phyloP scores from a whole-genome alignment of 2,888 invertebrate genomes.

The Platycheirus albimanus region DNA sequence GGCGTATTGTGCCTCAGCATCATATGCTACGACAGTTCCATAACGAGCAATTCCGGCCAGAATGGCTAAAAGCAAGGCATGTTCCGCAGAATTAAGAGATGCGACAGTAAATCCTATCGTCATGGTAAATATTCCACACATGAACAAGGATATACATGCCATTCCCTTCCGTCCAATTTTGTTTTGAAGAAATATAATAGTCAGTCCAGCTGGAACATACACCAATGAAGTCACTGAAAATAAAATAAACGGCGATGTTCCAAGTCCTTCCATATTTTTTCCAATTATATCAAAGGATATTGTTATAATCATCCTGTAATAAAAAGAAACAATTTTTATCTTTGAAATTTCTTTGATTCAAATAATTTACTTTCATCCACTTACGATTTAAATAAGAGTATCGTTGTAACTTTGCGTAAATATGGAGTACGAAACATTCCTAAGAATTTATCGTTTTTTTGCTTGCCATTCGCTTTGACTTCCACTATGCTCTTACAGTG shows the following conservation, averaged over 20 bases:
- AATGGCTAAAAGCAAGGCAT: constrained; percentile 81
- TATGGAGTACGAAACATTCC: constrained; percentile 84
- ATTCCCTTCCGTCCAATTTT: constrained; percentile 83
- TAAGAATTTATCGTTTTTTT: constrained; percentile 80
- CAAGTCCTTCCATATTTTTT: constrained; percentile 84
- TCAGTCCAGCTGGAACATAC: constrained; percentile 83
- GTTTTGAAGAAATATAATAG: constrained; percentile 80
- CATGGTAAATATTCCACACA: constrained; percentile 84
- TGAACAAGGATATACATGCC: constrained; percentile 84
- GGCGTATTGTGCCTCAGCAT: constrained; percentile 86
- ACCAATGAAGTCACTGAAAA: constrained; percentile 84
- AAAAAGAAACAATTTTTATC: no score
- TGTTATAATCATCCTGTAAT: constrained; percentile 84
- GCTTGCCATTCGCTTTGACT: constrained; percentile 72
- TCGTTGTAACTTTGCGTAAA: constrained; percentile 84
- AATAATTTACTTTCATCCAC: no score
- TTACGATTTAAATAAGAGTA: constrained; percentile 85
- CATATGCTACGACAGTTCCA: constrained; percentile 85
- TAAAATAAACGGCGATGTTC: constrained; percentile 84
- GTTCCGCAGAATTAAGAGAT: constrained; percentile 78
- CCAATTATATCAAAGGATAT: constrained; percentile 85
- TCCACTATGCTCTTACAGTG: constrained; percentile 78
- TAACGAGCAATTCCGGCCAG: constrained; percentile 84
- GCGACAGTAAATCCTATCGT: constrained; percentile 83
- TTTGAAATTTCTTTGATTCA: not conserved